These are phyloP conservation scores for Copidosoma aretas DNA, from an alignment of 2,888 invertebrate genomes.

Conservation along the genomic window DNA sequence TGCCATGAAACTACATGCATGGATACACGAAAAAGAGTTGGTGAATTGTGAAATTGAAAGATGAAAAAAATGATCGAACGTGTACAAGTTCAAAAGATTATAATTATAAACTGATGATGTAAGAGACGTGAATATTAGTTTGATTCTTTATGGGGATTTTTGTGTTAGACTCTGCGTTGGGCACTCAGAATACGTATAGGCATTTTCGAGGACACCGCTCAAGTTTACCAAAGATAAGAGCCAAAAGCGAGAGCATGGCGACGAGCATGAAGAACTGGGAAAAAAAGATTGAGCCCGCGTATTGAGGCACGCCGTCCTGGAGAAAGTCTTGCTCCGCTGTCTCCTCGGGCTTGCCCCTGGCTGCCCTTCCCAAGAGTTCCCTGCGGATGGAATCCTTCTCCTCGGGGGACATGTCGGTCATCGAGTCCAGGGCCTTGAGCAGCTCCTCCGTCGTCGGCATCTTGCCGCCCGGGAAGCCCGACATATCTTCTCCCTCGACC, in stretches of 20 bases:
- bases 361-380: conserved; percentile 57
- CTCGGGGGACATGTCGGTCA: conserved; percentile 68
- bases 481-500: conserved; percentile 25
- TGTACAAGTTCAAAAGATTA: no score
- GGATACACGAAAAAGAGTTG: no score
- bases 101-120: no score
- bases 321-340: background rate
- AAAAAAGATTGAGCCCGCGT: conserved; percentile 16
- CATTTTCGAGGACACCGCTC: no score
- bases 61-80: no score
- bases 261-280: conserved; percentile 56
- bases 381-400: conserved; percentile 68
- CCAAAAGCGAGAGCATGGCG: conserved; percentile 47
- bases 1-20: no score
- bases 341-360: background rate
- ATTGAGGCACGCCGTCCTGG: background rate
- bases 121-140: no score
- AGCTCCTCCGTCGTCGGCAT: conserved; percentile 68
- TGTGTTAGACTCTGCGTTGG: no score
- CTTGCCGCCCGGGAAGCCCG: conserved; percentile 44
- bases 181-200: no score
- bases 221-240: conserved; percentile 51
- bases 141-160: no score
- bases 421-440: conserved; percentile 67
- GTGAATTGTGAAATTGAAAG: no score